Percentiles rank a stretch among this genome's conserved stretches.
These are phyloP conservation scores for Ctena decussata DNA, from an alignment of 2,888 invertebrate species.

Conservation along the genomic window DNA sequence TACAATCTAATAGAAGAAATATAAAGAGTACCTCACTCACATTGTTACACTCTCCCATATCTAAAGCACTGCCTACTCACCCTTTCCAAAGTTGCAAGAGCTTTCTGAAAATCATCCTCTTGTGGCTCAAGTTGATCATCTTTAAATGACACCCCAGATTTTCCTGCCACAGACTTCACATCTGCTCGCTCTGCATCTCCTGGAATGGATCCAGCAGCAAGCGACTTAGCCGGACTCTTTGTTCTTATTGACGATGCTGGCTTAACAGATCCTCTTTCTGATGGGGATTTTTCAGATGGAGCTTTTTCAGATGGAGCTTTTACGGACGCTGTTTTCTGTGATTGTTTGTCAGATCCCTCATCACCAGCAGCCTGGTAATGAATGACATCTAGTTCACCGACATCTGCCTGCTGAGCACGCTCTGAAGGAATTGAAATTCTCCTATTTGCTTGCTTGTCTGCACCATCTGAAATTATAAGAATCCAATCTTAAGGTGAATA, in stretches of 20 bases:
- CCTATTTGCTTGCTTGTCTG: conserved; percentile 38
- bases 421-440: conserved; percentile 76
- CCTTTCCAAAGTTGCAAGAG: conserved; percentile 62
- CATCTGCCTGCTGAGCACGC: conserved; percentile 67
- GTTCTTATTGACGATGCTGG: conserved; percentile 41
- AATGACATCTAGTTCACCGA: conserved; percentile 77
- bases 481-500: too few relatives aligned
- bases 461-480: conserved; percentile 66
- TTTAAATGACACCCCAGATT: conserved; percentile 62
- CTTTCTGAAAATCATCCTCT: conserved; percentile 72
- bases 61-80: too few relatives aligned
- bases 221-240: conserved; percentile 60
- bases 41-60: too few relatives aligned
- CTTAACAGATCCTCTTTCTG: conserved; percentile 28
- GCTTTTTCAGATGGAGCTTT: conserved; percentile 5
- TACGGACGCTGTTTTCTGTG: conserved; percentile 11
- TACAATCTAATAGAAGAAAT: too few relatives aligned
- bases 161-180: conserved; percentile 44
- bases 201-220: conserved; percentile 57
- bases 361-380: conserved; percentile 62
- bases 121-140: conserved; percentile 25
- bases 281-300: conserved; percentile 50
- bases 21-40: too few relatives aligned
- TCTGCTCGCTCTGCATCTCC: conserved; percentile 49
- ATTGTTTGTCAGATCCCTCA: conserved; percentile 17